phyloP scores from a whole-genome alignment of 35 echinoderm and acorn worm genomes.

The Diadema setosum region DNA sequence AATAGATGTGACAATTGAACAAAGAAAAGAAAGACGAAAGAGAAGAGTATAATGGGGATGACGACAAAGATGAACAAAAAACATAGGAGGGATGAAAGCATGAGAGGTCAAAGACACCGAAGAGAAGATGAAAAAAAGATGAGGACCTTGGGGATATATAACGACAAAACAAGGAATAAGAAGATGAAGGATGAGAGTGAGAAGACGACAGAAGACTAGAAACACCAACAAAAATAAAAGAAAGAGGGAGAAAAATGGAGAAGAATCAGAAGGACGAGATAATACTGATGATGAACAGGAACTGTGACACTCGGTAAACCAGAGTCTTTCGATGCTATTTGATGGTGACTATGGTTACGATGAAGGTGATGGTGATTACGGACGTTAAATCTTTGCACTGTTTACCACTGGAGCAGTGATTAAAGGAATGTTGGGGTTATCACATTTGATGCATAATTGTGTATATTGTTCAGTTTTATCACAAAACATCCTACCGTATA shows the following conservation, averaged over 20 bases:
- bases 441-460: too few species aligned
- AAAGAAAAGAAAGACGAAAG: not conserved
- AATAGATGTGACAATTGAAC: not conserved
- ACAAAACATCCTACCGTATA: too few species aligned
- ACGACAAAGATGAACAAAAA: not conserved
- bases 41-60: not conserved
- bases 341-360: too few species aligned
- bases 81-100: not conserved
- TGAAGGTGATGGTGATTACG: too few species aligned
- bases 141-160: not conserved
- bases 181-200: too few species aligned
- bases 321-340: too few species aligned
- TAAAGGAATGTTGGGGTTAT: too few species aligned
- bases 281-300: not conserved
- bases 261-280: not conserved
- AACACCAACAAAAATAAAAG: not conserved
- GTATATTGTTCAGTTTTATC: too few species aligned
- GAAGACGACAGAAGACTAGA: not conserved
- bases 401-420: too few species aligned
- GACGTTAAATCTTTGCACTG: too few species aligned
- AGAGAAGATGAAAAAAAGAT: not conserved
- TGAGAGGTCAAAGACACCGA: not conserved
- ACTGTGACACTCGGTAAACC: too few species aligned
- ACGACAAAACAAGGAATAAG: too few species aligned
- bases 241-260: not conserved